A percentile compares a stretch with the other conserved stretches of the same genome.
phyloP scores from a whole-genome alignment of 2,888 invertebrate genomes.

The Cheilosia vulpina region DNA sequence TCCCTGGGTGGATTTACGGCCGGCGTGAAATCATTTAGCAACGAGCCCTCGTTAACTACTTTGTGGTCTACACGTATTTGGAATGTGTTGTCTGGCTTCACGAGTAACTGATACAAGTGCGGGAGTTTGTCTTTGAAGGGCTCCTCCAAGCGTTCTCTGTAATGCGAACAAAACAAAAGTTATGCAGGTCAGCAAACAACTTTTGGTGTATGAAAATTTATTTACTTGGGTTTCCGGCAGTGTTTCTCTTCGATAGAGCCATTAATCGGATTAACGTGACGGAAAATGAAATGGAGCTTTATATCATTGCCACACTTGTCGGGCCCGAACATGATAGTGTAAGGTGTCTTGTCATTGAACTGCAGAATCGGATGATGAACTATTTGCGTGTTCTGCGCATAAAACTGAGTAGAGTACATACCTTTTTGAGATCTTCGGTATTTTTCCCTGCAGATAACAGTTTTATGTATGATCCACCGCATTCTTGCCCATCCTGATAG shows the following conservation, averaged over 20 bases:
- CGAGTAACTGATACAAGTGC: slow-evolving; percentile 92
- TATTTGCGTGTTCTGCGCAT: slow-evolving; percentile 13
- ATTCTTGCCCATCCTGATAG: slow-evolving; percentile 96
- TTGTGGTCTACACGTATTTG: slow-evolving; percentile 93
- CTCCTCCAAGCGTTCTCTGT: slow-evolving; percentile 90
- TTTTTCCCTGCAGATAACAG: slow-evolving; percentile 90
- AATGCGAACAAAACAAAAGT: slow-evolving; percentile 55
- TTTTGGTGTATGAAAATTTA: slow-evolving; percentile 43
- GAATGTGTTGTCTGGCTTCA: slow-evolving; percentile 92
- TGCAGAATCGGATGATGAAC: slow-evolving; percentile 74
- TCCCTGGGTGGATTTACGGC: slow-evolving; percentile 97
- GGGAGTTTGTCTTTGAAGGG: slow-evolving; percentile 96
- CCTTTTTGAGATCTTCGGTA: slow-evolving; percentile 88
- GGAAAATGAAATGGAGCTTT: slow-evolving; percentile 96
- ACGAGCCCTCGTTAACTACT: slow-evolving; percentile 92
- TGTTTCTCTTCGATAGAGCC: slow-evolving; percentile 97
- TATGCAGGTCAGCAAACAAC: slow-evolving; percentile 65
- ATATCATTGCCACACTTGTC: slow-evolving; percentile 99
- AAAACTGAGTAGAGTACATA: slow-evolving; percentile 72
- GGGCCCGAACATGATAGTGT: slow-evolving; percentile 99
- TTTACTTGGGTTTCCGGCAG: slow-evolving; percentile 93
- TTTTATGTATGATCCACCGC: slow-evolving; percentile 99
- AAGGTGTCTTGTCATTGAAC: slow-evolving; percentile 98
- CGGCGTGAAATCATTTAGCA: slow-evolving; percentile 95
- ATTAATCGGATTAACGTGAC: slow-evolving; percentile 96